phyloP scores from a whole-genome alignment of 23 tunicate species.

The Ascidia mentula region DNA sequence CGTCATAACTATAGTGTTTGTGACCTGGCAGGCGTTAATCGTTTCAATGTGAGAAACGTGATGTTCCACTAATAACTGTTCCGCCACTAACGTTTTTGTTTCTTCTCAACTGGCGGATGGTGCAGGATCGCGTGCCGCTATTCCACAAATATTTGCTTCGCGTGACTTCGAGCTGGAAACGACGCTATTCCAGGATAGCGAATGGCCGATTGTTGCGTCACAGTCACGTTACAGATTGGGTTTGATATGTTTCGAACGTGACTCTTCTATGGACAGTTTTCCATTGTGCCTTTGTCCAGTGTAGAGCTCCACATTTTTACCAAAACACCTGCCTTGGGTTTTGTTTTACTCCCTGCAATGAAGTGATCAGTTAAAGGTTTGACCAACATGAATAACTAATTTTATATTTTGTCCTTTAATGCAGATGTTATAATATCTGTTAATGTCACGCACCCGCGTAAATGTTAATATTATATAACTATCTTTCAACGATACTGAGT shows the following conservation, averaged over 20 bases:
- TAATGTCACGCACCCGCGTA: no score
- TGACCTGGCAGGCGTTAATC: conserved; percentile 6
- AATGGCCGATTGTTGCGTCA: background rate
- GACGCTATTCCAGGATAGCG: background rate
- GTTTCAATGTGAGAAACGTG: background rate
- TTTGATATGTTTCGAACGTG: conserved; percentile 1
- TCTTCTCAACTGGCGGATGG: background rate
- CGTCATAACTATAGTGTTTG: no score
- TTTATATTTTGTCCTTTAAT: no score
- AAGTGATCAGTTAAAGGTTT: no score
- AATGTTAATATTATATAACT: no score
- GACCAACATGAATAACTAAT: no score
- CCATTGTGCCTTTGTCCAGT: background rate
- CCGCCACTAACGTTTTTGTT: background rate
- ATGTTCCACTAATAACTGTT: background rate
- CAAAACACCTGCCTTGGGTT: no score
- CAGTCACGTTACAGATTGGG: background rate
- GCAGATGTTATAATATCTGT: no score
- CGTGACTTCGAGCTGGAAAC: background rate
- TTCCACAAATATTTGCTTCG: background rate
- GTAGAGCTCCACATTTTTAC: no score
- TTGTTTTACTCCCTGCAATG: no score
- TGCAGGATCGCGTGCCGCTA: background rate
- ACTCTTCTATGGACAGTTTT: background rate
- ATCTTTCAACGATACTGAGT: no score